Evolutionary conservation across 2,797 vertebrate genomes (phyloP).

Genomic region (Buphagus erythrorhynchus): DNA sequence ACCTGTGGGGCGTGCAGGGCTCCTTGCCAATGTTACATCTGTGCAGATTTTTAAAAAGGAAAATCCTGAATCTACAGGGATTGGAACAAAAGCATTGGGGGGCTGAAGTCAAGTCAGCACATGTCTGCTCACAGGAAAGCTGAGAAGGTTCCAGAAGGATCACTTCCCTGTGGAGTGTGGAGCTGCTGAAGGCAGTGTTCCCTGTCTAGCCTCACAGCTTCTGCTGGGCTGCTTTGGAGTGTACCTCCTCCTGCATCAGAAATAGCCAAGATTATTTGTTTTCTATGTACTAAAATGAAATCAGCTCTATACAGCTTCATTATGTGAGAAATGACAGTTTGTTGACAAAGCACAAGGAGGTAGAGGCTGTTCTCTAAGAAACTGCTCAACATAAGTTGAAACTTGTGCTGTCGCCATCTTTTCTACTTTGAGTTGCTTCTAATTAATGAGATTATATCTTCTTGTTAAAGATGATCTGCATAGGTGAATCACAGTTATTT

Average conservation of each 20-base stretch:
- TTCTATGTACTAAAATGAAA: neutral
- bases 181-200: neutral
- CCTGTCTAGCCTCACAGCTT: neutral
- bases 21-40: accelerated
- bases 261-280: neutral
- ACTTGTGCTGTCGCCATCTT: neutral
- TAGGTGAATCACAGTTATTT: neutral
- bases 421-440: neutral
- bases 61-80: neutral
- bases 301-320: no score
- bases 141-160: neutral
- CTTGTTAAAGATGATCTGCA: neutral
- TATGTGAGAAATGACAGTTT: no score
- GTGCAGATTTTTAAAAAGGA: neutral
- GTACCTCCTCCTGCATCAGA: neutral
- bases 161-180: neutral
- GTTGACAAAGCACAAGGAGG: neutral
- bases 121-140: neutral
- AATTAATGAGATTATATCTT: neutral
- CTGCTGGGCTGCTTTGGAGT: neutral
- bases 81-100: neutral
- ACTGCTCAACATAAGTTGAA: neutral
- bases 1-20: accelerated
- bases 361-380: neutral
- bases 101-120: accelerated